Percentiles rank a stretch among this genome's conserved stretches.
Evolutionary conservation across 2,888 invertebrate species (phyloP).

Genomic region (Drosophila borborema): DNA sequence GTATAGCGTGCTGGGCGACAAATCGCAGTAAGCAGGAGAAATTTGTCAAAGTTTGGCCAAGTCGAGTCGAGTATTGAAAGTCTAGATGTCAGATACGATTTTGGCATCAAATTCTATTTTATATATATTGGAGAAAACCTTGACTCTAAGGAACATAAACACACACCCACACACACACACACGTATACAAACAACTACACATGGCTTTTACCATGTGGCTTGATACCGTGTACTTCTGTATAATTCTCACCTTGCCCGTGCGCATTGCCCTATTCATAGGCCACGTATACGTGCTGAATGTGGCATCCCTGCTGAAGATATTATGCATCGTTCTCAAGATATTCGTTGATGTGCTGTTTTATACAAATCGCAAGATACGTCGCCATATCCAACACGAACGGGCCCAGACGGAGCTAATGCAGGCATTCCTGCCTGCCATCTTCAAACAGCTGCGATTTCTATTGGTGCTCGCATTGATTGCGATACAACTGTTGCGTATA

Average conservation of each 20-base stretch:
- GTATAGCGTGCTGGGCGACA: neutral
- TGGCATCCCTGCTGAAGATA: conserved; percentile 9
- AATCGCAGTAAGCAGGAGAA: conserved; percentile 27
- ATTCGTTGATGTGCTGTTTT: neutral
- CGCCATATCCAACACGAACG: neutral
- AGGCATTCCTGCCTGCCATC: neutral
- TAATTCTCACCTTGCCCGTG: conserved; percentile 26
- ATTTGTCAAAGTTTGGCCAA: conserved; percentile 33
- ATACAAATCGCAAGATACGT: neutral
- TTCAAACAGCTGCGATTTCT: neutral
- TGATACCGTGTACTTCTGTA: conserved; percentile 16
- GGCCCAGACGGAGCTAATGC: neutral
- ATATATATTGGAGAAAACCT: conserved; percentile 16
- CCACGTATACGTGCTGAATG: conserved; percentile 32
- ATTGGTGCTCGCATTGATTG: neutral
- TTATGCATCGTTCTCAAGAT: neutral
- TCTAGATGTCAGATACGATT: conserved; percentile 25
- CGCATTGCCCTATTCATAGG: conserved; percentile 5
- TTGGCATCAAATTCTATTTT: conserved; percentile 15
- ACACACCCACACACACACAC: neutral
- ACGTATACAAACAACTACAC: neutral
- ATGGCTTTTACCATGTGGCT: too few relatives aligned
- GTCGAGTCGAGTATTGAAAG: conserved; percentile 10
- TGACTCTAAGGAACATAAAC: neutral
- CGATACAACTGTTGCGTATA: conserved; percentile 3